Conservation (phyloP, 2,888 invertebrate genomes). For the Nemapogon koenigi region DNA sequence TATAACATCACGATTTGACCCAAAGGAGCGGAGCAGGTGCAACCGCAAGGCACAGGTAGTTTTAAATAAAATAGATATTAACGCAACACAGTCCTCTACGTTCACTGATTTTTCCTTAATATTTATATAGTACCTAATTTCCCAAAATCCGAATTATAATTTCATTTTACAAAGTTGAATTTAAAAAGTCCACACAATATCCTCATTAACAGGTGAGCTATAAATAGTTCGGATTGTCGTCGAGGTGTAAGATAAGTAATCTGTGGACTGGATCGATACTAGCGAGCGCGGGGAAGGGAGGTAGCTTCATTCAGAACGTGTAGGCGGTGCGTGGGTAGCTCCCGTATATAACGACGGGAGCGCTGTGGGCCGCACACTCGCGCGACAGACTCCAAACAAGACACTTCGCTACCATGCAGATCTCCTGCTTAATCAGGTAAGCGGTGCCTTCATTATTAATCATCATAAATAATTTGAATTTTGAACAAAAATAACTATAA, state of each 20-base stretch:
- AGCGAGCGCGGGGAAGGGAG: slow-evolving; percentile 24
- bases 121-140: too few species aligned
- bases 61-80: too few species aligned
- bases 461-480: slow-evolving; percentile 5
- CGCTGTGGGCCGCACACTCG: slow-evolving; percentile 46
- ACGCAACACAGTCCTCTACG: too few species aligned
- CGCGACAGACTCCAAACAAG: slow-evolving; percentile 35
- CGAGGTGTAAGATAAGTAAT: slow-evolving; percentile 38
- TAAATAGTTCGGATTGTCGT: background rate
- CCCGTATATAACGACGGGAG: slow-evolving; percentile 46
- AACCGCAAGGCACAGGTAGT: too few species aligned
- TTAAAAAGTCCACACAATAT: background rate
- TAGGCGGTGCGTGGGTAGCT: slow-evolving; percentile 66
- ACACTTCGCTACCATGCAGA: slow-evolving; percentile 36
- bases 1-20: too few species aligned
- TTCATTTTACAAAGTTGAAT: too few species aligned
- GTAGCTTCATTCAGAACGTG: slow-evolving; percentile 73
- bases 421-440: slow-evolving; percentile 42
- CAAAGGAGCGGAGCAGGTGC: too few species aligned
- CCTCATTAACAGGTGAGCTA: background rate
- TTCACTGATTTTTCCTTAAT: too few species aligned
- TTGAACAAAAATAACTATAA: background rate
- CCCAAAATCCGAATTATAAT: too few species aligned
- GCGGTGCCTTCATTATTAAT: slow-evolving; percentile 7
- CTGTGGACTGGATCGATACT: slow-evolving; percentile 55